Base-by-base conservation (phyloP, 2,797 vertebrate species). In the Periophthalmus magnuspinnatus region DNA sequence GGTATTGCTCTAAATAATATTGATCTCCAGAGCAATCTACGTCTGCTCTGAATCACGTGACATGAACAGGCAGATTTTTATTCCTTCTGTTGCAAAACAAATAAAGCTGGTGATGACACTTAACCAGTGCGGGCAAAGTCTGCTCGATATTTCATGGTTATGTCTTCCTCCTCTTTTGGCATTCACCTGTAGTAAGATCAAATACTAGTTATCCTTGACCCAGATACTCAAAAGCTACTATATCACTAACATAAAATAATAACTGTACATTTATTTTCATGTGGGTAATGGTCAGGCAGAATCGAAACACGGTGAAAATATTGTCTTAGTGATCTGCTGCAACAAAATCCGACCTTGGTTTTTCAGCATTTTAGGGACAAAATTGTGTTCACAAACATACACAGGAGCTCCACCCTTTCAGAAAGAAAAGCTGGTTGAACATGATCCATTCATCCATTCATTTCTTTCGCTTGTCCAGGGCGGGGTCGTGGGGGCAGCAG, bases 381-480 rank as follows among this genome's bases (percentile, higher is more conserved):
- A 84, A 14, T 93, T 92, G 82, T 95, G 96, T 82, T 98, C 91
- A 7, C 96, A 98, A 65, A 96, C 84, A 79, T 95, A 97, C 10
- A 96, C 92, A 5, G 93, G 87, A 2, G 88, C 89, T 0, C 91
- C 93, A 19, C 90, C 88, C 75, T 93, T 93, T 93, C 47, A n/a
- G n/a, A n/a, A n/a, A n/a, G n/a, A n/a, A n/a, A n/a, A n/a, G n/a
- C n/a, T n/a, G n/a, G n/a, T n/a, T n/a, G n/a, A n/a, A n/a, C n/a
- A n/a, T n/a, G n/a, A n/a, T n/a, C n/a, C n/a, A n/a, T n/a, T n/a
- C n/a, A n/a, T n/a, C n/a, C n/a, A n/a, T n/a, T n/a, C n/a, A n/a
- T n/a, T n/a, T n/a, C n/a, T n/a, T n/a, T n/a, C n/a, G n/a, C n/a
- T n/a, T n/a, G n/a, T n/a, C n/a, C n/a, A n/a, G n/a, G n/a, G n/a